A percentile compares a stretch with the other conserved stretches of the same genome.
Evolutionary conservation across 2,113 vertebrate species (phyloP).

Genomic region (Larimichthys crocea): DNA sequence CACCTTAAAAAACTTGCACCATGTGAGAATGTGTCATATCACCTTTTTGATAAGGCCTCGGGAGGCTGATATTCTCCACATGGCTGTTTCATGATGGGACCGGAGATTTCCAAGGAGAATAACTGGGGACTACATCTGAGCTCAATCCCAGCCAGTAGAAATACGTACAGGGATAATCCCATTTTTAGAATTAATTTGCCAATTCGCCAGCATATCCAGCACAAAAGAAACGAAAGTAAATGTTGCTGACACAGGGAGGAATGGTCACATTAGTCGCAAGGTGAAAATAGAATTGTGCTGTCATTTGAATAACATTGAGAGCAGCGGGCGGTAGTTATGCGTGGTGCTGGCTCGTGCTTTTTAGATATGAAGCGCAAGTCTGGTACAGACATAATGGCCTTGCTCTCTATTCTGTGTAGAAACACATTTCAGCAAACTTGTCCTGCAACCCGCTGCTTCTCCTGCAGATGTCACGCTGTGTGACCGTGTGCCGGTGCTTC

Average conservation of each 20-base stretch:
- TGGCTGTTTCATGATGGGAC: slow-evolving; percentile 10
- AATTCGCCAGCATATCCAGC: slow-evolving; percentile 22
- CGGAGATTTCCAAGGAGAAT: slow-evolving; percentile 38
- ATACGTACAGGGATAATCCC: slow-evolving; percentile 50
- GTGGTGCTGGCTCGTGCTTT: slow-evolving; percentile 30
- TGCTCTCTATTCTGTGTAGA: slow-evolving; percentile 22
- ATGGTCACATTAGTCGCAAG: slow-evolving; percentile 66
- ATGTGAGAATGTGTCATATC: slow-evolving; percentile 36
- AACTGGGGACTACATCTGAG: slow-evolving; percentile 21
- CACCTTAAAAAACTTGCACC: slow-evolving; percentile 24
- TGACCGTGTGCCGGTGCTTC: slow-evolving; percentile 46
- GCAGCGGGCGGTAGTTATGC: slow-evolving; percentile 44
- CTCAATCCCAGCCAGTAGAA: slow-evolving; percentile 15
- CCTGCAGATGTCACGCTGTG: slow-evolving; percentile 56
- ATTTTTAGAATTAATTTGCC: slow-evolving; percentile 56
- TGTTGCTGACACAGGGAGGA: slow-evolving; percentile 69
- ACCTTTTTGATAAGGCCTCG: slow-evolving; percentile 40
- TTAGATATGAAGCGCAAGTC: slow-evolving; percentile 40
- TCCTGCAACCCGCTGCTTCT: slow-evolving; percentile 69
- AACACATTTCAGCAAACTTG: slow-evolving; percentile 47
- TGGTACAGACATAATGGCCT: slow-evolving; percentile 40
- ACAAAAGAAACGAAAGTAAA: slow-evolving; percentile 52
- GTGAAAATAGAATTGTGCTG: slow-evolving; percentile 73
- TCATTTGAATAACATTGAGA: slow-evolving; percentile 70
- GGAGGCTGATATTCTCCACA: slow-evolving; percentile 15